A percentile compares a stretch with the other conserved stretches of the same genome.
These are phyloP conservation scores for Mycteria americana DNA, from an alignment of 2,797 vertebrate species.

Conservation along the genomic window DNA sequence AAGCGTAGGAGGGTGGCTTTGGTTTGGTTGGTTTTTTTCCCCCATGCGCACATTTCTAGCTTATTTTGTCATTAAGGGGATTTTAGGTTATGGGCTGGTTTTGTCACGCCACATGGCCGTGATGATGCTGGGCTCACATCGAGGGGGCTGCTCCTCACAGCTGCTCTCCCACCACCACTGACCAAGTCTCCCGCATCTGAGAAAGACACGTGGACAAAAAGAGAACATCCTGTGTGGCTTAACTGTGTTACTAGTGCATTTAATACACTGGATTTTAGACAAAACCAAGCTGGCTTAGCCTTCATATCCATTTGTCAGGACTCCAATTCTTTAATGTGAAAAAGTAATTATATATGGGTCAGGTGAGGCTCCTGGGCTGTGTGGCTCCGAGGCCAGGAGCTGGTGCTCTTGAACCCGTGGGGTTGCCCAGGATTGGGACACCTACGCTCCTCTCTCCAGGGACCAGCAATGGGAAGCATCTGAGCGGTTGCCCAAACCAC, in stretches of 20 bases:
- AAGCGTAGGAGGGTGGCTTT: neutral
- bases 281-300: neutral
- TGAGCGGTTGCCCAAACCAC: neutral
- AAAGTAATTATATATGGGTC: neutral
- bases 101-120: neutral
- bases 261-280: neutral
- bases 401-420: rapidly evolving
- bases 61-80: neutral
- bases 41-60: neutral
- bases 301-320: neutral
- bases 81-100: neutral
- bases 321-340: neutral
- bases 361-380: neutral
- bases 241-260: neutral
- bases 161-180: neutral
- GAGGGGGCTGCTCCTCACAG: neutral
- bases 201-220: neutral
- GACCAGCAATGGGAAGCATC: neutral
- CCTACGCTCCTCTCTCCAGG: neutral
- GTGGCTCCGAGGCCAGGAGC: rapidly evolving
- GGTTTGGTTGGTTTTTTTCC: neutral
- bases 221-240: neutral
- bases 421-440: neutral
- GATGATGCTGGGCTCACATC: neutral
- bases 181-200: neutral